A percentile compares a stretch with the other conserved stretches of the same genome.
These are phyloP conservation scores for Oceanodroma leucorhoa DNA, from an alignment of 2,797 vertebrate species.

Conservation along the genomic window DNA sequence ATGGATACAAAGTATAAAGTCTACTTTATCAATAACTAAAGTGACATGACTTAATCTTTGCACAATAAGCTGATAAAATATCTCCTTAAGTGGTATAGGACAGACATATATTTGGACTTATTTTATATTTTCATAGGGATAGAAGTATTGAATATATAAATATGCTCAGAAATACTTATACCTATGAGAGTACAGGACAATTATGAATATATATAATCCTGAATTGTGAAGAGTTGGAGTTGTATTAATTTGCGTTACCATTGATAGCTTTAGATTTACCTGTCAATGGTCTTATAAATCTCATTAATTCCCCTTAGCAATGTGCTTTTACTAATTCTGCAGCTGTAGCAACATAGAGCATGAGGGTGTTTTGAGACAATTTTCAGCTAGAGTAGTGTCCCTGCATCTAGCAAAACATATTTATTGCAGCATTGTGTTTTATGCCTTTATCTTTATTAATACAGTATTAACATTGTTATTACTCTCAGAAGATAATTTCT, in stretches of 20 bases:
- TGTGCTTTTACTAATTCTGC: constrained; percentile 47
- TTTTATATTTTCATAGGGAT: neutral
- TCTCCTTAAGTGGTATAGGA: neutral
- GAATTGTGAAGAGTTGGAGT: constrained; percentile 16
- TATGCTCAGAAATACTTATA: neutral
- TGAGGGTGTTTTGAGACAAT: constrained; percentile 55
- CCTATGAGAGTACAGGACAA: neutral
- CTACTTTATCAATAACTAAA: neutral
- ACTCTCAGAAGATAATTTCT: constrained; percentile 38
- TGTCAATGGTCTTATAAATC: constrained; percentile 62
- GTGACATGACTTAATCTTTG: neutral
- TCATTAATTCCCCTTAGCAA: constrained; percentile 45
- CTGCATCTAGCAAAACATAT: constrained; percentile 24
- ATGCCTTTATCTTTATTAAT: constrained; percentile 62
- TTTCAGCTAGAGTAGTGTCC: constrained; percentile 43
- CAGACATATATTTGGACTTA: neutral
- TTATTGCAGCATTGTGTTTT: constrained; percentile 35
- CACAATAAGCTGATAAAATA: neutral
- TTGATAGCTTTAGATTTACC: constrained; percentile 61
- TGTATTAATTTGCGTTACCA: constrained; percentile 51
- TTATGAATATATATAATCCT: constrained; percentile 47
- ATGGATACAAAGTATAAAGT: neutral
- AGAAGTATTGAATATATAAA: neutral
- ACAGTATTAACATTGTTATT: constrained; percentile 46
- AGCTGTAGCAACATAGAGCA: constrained; percentile 37